Evolutionary conservation across 1,140 invertebrate species (phyloP).

Genomic region (Xylocopa sonorina): DNA sequence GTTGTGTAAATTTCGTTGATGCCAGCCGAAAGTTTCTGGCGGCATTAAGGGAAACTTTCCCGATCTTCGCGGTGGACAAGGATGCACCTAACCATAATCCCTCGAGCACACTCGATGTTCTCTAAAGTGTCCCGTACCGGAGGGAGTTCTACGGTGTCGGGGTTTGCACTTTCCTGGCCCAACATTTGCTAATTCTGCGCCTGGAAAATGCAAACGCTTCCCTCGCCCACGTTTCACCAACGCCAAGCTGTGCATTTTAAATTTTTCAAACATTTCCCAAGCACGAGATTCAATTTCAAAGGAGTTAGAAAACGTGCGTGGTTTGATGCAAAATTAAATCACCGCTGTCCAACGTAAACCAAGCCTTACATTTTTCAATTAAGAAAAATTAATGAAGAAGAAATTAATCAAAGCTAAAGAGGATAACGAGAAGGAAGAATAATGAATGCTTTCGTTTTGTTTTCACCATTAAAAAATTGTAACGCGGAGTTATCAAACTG

Average conservation of each 20-base stretch:
- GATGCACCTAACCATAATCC: conserved; percentile 17
- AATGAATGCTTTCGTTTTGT: too few relatives aligned
- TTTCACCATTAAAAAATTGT: too few relatives aligned
- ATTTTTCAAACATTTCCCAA: neutral
- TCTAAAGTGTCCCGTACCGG: neutral
- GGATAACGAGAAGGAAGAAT: too few relatives aligned
- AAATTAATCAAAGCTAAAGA: too few relatives aligned
- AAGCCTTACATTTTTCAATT: too few relatives aligned
- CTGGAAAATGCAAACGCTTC: neutral
- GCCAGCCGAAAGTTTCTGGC: neutral
- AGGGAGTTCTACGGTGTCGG: neutral
- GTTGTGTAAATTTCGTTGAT: conserved; percentile 2
- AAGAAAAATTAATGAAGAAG: too few relatives aligned
- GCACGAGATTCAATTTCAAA: too few relatives aligned
- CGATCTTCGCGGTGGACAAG: neutral
- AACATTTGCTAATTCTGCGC: conserved; percentile 5
- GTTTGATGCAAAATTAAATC: too few relatives aligned
- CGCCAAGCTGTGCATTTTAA: neutral
- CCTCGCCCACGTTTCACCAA: neutral
- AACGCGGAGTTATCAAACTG: too few relatives aligned
- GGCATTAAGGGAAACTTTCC: conserved; percentile 7
- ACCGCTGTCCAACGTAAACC: too few relatives aligned
- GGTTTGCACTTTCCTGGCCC: neutral
- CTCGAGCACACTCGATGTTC: conserved; percentile 11
- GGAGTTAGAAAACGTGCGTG: too few relatives aligned